Evolutionary conservation across 30 jellyfish, hydroid and myxozoan genomes (phyloP).

Genomic region (Catostylus mosaicus): DNA sequence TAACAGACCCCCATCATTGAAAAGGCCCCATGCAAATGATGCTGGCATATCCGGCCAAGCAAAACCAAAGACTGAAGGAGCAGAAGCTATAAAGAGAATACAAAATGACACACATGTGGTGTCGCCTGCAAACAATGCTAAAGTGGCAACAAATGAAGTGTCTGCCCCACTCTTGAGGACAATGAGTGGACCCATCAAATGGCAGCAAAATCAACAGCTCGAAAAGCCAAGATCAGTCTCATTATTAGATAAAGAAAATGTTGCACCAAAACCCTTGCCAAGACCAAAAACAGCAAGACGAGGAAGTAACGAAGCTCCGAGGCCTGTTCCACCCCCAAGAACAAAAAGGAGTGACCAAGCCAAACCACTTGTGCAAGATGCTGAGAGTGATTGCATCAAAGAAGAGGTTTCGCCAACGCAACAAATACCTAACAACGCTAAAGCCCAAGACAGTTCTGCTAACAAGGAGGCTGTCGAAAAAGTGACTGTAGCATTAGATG

Average conservation of each 20-base stretch:
- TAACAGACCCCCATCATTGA: constrained; percentile 25
- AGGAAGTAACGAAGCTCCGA: constrained; percentile 9
- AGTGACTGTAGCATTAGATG: too few species aligned
- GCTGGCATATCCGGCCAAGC: not conserved
- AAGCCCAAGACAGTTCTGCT: too few species aligned
- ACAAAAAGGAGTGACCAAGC: not conserved
- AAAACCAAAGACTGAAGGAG: not conserved
- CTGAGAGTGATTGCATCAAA: not conserved
- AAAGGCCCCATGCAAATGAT: not conserved
- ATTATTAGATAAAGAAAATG: constrained; percentile 28
- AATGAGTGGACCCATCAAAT: constrained; percentile 55
- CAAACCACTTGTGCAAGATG: not conserved
- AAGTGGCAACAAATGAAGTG: not conserved
- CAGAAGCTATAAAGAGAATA: not conserved
- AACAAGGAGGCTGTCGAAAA: too few species aligned
- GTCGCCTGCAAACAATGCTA: not conserved
- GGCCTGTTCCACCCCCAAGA: constrained; percentile 65
- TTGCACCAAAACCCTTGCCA: constrained; percentile 56
- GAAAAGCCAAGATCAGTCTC: constrained; percentile 50
- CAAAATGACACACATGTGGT: not conserved
- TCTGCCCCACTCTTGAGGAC: constrained; percentile 23
- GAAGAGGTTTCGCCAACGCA: not conserved
- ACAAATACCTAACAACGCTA: too few species aligned
- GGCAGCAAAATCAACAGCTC: not conserved
- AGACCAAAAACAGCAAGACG: constrained; percentile 24